These are phyloP conservation scores for Brachymystax lenok DNA, from an alignment of 2,797 vertebrate genomes.

Conservation along the genomic window DNA sequence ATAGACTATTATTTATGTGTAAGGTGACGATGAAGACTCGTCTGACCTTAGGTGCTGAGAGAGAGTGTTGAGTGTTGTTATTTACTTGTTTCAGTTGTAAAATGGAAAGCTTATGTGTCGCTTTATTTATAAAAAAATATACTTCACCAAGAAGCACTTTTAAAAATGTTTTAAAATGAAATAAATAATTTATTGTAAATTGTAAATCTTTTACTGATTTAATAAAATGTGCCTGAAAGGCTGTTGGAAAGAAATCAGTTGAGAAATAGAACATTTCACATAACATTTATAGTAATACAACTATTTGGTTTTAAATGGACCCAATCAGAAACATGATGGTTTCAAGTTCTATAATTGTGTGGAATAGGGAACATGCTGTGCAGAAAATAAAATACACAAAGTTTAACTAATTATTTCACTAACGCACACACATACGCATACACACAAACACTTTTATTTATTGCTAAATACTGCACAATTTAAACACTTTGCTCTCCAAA, in stretches of 20 bases:
- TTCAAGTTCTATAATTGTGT: not conserved
- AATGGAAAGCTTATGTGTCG: conserved; percentile 35
- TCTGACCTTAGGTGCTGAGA: conserved; percentile 22
- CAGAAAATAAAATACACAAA: not conserved
- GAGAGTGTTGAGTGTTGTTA: conserved; percentile 59
- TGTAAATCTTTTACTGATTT: conserved; percentile 66
- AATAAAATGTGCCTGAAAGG: conserved; percentile 67
- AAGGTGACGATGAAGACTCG: conserved; percentile 54
- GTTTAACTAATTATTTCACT: not conserved
- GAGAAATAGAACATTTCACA: not conserved
- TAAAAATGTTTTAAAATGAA: conserved; percentile 67
- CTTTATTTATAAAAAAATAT: conserved; percentile 72
- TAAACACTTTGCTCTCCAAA: too few species aligned
- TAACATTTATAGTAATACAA: not conserved
- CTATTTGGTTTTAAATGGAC: not conserved
- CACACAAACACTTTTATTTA: too few species aligned
- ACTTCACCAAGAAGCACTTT: conserved; percentile 67
- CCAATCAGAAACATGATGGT: not conserved
- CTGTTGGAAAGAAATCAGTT: conserved; percentile 15
- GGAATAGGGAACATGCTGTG: not conserved
- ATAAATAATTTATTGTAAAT: conserved; percentile 67
- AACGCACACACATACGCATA: not conserved
- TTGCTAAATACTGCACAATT: too few species aligned
- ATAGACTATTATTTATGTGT: conserved; percentile 20
- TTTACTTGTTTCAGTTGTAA: conserved; percentile 58